Base-by-base conservation (phyloP, 2,113 vertebrate species). In the Mesoclemmys tuberculata region DNA sequence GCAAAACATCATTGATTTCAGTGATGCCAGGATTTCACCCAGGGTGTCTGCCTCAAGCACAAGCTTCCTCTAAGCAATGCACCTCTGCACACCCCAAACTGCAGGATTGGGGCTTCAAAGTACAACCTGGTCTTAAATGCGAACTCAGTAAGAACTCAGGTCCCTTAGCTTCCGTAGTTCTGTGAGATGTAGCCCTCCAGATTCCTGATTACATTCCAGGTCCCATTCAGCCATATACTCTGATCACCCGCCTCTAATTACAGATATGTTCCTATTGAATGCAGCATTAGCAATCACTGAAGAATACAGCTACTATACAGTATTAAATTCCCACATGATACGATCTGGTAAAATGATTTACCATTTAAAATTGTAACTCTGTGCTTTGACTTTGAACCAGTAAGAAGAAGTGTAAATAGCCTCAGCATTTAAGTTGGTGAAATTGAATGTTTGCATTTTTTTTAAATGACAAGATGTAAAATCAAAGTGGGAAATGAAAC, bases 91-190 rank as follows among this genome's bases (percentile, higher is more conserved):
- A 10, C 2, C 80, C 51, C 61, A 91, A 74, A 55, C 68, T 89
- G 44, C 84, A 91, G 94, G 51, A 75, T 54, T 22, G 54, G 86
- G 78, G 93, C 82, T 95, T 92, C 95, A 95, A 91, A 96, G 85
- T 84, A 82, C 81, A 27, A 92, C 88, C 94, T 64, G 58, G 29
- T 14, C 14, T 18, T 64, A 31, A 78, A 78, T 78, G 22, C 14
- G 8, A 44, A 87, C 56, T 87, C 92, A 80, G 80, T 0, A 61
- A 8, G 0, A 3, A 56, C 85, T 82, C 71, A 8, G 46, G 68
- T 8, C 93, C 64, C 56, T 41, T 6, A 3, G 75, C 2, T 1
- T 22, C 14, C 24, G 9, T 46, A 48, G 29, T 49, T 51, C 74
- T 82, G 64, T 84, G 85, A 54, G 58, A 6, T 21, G 68, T 88